Conservation (phyloP, 37 sponge, comb jelly and placozoan species). For the Oopsacas minuta region DNA sequence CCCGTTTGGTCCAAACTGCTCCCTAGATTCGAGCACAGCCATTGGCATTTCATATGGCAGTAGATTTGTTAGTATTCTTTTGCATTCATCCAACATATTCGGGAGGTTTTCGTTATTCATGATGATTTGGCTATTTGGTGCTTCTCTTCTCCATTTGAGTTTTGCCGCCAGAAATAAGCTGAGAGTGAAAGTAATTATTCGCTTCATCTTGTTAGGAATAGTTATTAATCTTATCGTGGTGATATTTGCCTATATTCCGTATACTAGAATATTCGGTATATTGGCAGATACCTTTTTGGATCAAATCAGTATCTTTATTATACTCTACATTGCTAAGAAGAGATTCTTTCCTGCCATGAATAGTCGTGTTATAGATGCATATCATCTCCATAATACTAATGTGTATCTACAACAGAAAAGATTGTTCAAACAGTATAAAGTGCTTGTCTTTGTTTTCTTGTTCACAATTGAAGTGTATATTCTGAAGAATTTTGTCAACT, state of each 20-base stretch:
- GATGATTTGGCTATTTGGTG: constrained; percentile 2
- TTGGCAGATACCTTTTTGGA: background rate
- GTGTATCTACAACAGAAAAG: background rate
- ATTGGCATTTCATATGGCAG: background rate
- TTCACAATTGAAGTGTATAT: background rate
- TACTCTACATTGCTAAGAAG: background rate
- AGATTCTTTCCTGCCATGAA: constrained; percentile 9
- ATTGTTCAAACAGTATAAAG: background rate
- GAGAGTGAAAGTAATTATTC: background rate
- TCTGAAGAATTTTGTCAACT: background rate
- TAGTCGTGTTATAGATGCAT: background rate
- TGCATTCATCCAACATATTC: background rate
- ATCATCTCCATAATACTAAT: background rate
- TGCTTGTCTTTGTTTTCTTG: background rate
- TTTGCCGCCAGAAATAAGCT: background rate
- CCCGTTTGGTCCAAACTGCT: background rate
- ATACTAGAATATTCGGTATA: background rate
- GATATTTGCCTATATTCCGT: background rate
- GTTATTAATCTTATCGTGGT: background rate
- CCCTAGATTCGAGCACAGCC: background rate
- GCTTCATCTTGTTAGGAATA: background rate
- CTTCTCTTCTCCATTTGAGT: background rate
- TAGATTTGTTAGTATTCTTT: background rate
- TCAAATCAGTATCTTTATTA: background rate
- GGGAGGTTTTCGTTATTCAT: background rate